Evolutionary conservation across 2,113 vertebrate genomes (phyloP).

Genomic region (Nothobranchius kuhntae): DNA sequence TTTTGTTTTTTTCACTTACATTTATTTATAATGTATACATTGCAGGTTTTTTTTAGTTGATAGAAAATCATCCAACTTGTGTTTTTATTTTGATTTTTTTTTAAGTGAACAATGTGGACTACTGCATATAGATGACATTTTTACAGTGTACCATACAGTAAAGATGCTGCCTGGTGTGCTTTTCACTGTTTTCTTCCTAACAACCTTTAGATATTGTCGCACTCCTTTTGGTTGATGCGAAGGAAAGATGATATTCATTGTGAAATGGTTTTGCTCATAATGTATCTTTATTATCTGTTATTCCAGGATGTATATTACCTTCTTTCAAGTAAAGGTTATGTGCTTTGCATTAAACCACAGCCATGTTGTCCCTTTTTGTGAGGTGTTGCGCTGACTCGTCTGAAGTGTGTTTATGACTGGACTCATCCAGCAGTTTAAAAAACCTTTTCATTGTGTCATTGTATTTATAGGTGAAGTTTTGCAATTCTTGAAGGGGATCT

Average conservation of each 20-base stretch:
- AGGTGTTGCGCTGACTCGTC: neutral
- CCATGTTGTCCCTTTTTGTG: constrained; percentile 32
- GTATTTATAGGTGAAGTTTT: too few species aligned
- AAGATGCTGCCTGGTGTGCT: constrained; percentile 74
- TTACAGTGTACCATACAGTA: constrained; percentile 77
- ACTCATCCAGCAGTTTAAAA: too few species aligned
- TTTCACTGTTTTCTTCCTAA: constrained; percentile 76
- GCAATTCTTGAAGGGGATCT: too few species aligned
- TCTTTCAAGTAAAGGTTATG: constrained; percentile 84
- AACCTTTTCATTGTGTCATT: too few species aligned
- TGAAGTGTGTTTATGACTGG: neutral
- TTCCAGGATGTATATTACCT: constrained; percentile 85
- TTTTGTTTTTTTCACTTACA: constrained; percentile 58
- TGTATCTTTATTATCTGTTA: constrained; percentile 85
- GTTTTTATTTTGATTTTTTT: constrained; percentile 42
- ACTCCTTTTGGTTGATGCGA: constrained; percentile 70
- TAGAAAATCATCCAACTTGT: constrained; percentile 54
- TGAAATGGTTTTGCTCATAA: constrained; percentile 82
- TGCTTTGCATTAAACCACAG: constrained; percentile 82
- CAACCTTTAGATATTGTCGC: constrained; percentile 77
- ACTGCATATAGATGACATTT: constrained; percentile 73
- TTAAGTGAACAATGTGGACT: constrained; percentile 70
- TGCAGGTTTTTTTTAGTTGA: constrained; percentile 75
- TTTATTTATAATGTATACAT: constrained; percentile 84
- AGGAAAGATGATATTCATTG: constrained; percentile 77